phyloP scores from a whole-genome alignment of 2,888 invertebrate genomes.

The Volucella inflata region DNA sequence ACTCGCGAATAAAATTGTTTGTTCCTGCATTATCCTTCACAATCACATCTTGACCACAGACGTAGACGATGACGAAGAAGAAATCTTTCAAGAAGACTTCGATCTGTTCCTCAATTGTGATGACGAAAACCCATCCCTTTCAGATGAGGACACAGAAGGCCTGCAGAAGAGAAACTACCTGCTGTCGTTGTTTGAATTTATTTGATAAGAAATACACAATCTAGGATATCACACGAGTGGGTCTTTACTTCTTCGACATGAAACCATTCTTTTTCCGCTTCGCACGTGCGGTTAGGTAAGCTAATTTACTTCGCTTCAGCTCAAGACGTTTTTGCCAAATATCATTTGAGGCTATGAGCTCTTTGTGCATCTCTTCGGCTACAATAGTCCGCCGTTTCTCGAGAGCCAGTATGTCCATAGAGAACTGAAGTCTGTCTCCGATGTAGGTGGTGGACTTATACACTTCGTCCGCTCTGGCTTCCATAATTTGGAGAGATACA shows the following conservation, averaged over 20 bases:
- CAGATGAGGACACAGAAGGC: conserved; percentile 31
- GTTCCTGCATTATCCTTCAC: conserved; percentile 52
- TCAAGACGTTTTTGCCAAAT: conserved; percentile 34
- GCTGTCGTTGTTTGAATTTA: conserved; percentile 52
- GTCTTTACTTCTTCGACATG: neutral
- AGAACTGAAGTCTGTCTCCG: neutral
- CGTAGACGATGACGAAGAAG: conserved; percentile 13
- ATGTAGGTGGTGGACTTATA: neutral
- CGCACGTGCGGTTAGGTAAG: neutral
- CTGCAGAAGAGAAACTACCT: conserved; percentile 45
- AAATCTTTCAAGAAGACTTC: conserved; percentile 1
- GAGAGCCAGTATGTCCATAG: conserved; percentile 33
- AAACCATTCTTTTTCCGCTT: conserved; percentile 23
- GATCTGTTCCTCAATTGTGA: conserved; percentile 28
- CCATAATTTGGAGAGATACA: neutral
- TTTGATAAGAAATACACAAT: conserved; percentile 39
- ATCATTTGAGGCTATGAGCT: conserved; percentile 33
- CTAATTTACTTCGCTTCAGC: conserved; percentile 36
- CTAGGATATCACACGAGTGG: conserved; percentile 3
- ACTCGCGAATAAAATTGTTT: conserved; percentile 51
- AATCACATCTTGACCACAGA: conserved; percentile 62
- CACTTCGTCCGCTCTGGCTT: neutral
- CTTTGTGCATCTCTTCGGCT: conserved; percentile 24
- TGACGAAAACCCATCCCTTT: neutral
- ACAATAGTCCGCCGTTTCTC: conserved; percentile 56